phyloP scores from a whole-genome alignment of 2,888 invertebrate species.

The Erebia aethiops region DNA sequence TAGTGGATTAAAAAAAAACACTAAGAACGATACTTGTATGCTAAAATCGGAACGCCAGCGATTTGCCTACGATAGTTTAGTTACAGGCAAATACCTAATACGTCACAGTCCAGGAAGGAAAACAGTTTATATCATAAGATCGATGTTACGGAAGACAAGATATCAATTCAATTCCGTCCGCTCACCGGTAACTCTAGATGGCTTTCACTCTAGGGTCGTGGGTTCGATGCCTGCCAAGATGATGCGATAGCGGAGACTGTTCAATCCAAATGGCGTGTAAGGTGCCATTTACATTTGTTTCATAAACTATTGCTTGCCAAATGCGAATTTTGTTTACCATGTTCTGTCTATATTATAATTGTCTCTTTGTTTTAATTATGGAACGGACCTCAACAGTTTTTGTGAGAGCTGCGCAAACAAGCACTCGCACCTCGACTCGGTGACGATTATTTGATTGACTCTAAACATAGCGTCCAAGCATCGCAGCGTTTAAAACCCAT shows the following conservation, averaged over 20 bases:
- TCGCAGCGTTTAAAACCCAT: no score
- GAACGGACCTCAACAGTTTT: no score
- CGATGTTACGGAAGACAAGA: conserved; percentile 42
- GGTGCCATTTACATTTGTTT: conserved; percentile 14
- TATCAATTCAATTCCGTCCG: conserved; percentile 43
- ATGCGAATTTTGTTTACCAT: not conserved
- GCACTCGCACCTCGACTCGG: no score
- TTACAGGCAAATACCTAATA: not conserved
- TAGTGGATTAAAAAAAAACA: no score
- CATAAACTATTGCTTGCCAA: not conserved
- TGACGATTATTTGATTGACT: no score
- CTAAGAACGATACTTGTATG: not conserved
- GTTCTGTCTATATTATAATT: no score
- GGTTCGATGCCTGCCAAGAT: conserved; percentile 60
- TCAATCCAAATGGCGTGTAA: conserved; percentile 51
- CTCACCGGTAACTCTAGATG: conserved; percentile 56
- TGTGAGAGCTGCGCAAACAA: no score
- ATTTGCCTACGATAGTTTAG: not conserved
- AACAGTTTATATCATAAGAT: conserved; percentile 29
- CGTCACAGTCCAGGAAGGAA: conserved; percentile 30
- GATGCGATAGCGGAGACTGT: conserved; percentile 43
- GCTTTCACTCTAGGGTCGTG: conserved; percentile 65
- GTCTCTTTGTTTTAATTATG: no score
- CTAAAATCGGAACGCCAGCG: not conserved
- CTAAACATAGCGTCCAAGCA: no score